phyloP scores from a whole-genome alignment of 2,888 invertebrate genomes.

The Machimus atricapillus region DNA sequence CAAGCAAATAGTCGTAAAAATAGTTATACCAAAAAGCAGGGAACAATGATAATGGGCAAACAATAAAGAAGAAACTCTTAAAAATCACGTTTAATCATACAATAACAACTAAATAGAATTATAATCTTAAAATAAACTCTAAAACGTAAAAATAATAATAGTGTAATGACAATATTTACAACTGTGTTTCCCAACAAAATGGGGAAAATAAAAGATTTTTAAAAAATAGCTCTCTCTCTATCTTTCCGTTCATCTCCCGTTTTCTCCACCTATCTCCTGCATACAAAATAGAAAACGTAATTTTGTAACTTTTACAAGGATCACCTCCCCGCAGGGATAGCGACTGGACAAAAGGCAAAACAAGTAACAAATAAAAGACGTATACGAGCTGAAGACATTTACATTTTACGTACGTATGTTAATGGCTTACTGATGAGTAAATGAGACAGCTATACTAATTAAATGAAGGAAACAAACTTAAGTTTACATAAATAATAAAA shows the following conservation, averaged over 20 bases:
- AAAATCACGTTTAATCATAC: conserved; percentile 28
- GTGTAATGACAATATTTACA: conserved; percentile 31
- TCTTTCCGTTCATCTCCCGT: neutral
- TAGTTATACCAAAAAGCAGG: neutral
- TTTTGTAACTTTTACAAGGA: neutral
- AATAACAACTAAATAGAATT: conserved; percentile 30
- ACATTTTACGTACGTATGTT: neutral
- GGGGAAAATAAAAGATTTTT: conserved; percentile 35
- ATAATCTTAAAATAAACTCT: conserved; percentile 25
- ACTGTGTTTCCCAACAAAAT: conserved; percentile 34
- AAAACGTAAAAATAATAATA: conserved; percentile 24
- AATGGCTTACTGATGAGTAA: conserved; percentile 3
- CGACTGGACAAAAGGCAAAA: conserved; percentile 1
- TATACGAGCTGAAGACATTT: conserved; percentile 2
- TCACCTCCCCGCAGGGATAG: neutral
- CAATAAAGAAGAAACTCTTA: conserved; percentile 5
- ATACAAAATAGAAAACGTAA: neutral
- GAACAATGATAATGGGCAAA: neutral
- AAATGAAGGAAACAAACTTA: conserved; percentile 14
- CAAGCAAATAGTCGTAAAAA: neutral
- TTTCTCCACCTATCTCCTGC: neutral
- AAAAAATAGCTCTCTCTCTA: conserved; percentile 29
- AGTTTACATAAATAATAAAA: conserved; percentile 14
- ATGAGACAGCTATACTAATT: neutral
- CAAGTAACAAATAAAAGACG: conserved; percentile 6